Percentiles rank a stretch among this genome's conserved stretches.
phyloP scores from a whole-genome alignment of 2,797 vertebrate species.

The Phaenicophaeus curvirostris region DNA sequence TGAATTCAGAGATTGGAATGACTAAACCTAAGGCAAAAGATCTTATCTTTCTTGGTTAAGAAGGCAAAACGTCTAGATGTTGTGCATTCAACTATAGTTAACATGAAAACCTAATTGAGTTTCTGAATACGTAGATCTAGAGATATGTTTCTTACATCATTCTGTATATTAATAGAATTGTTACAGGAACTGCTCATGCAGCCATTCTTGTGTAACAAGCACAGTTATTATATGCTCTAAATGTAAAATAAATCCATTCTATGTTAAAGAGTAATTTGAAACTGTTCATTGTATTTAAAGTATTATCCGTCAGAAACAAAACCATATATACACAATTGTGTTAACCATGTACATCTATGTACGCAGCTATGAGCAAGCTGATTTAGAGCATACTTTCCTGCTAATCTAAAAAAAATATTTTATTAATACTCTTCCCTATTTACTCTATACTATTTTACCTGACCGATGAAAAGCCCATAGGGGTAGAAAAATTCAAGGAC shows the following conservation, averaged over 20 bases:
- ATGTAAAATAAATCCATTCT: neutral
- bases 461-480: neutral
- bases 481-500: neutral
- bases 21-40: neutral
- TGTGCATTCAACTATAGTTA: neutral
- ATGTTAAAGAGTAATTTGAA: neutral
- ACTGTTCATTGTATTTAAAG: neutral
- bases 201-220: neutral
- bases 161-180: neutral
- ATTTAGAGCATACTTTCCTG: neutral
- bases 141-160: neutral
- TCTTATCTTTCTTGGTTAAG: neutral
- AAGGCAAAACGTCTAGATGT: neutral
- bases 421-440: neutral
- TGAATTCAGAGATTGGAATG: neutral
- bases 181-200: neutral
- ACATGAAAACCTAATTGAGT: neutral
- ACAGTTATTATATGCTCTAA: neutral
- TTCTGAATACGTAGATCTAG: neutral
- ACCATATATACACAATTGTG: neutral
- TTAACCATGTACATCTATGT: neutral
- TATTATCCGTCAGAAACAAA: neutral
- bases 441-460: neutral
- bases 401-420: neutral
- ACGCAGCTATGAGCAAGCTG: neutral